Conservation (phyloP, 2,797 vertebrate genomes). For the Enteromius afrohamiltoni region DNA sequence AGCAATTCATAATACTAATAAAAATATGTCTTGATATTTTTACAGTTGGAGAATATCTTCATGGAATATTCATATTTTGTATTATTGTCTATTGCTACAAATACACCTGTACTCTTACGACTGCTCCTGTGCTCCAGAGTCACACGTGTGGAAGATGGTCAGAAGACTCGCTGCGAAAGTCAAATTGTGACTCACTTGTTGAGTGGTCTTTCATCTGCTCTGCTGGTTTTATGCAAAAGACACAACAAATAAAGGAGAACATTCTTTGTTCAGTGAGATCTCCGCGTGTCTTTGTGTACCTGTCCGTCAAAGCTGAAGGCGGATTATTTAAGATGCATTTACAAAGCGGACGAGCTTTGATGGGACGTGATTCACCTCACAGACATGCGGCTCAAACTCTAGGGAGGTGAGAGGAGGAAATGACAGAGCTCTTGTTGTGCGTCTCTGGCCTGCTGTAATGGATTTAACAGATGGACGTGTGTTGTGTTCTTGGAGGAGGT, state of each 20-base stretch:
- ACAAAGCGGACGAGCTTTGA: background rate
- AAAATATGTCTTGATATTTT: too few relatives aligned
- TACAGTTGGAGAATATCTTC: too few relatives aligned
- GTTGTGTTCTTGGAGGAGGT: conserved; percentile 34
- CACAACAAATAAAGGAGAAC: background rate
- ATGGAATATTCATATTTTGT: too few relatives aligned
- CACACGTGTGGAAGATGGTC: background rate
- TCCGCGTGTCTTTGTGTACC: background rate
- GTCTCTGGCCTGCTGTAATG: conserved; percentile 26
- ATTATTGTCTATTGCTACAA: too few relatives aligned
- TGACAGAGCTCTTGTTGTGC: conserved; percentile 16
- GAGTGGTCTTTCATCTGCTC: background rate
- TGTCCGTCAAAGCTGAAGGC: background rate
- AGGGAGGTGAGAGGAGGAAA: conserved; percentile 25
- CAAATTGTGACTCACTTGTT: background rate
- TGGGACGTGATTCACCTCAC: conserved; percentile 27
- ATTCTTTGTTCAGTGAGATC: background rate
- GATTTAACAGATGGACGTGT: conserved; percentile 34
- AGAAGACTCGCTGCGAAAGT: background rate
- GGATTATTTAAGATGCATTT: background rate
- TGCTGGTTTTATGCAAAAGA: background rate
- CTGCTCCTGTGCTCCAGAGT: too few relatives aligned
- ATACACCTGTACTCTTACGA: too few relatives aligned
- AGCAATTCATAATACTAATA: too few relatives aligned
- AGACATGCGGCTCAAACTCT: conserved; percentile 11